Evolutionary conservation across 2,797 vertebrate species (phyloP).

Genomic region (Stomatorhinus walkeri): DNA sequence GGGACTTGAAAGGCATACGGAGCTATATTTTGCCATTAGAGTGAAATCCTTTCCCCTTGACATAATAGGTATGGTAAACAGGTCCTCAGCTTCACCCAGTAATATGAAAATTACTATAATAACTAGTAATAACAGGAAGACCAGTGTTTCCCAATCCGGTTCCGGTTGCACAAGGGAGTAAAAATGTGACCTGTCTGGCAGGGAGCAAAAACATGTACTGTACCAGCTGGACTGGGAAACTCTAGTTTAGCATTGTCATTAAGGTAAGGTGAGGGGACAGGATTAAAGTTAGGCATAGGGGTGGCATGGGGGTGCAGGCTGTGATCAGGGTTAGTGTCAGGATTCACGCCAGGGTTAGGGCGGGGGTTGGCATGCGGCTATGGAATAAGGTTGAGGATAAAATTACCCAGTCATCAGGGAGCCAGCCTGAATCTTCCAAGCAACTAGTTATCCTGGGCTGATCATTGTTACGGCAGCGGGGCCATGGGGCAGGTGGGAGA

Average conservation of each 20-base stretch:
- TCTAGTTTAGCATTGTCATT: neutral
- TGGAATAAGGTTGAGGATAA: neutral
- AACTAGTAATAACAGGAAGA: conserved; percentile 11
- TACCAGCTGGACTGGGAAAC: neutral
- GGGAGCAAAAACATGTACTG: neutral
- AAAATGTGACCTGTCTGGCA: neutral
- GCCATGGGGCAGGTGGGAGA: neutral
- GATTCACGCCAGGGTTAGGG: neutral
- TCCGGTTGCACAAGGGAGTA: neutral
- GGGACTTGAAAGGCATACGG: conserved; percentile 43
- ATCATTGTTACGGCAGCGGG: neutral
- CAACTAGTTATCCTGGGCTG: neutral
- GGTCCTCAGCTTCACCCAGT: conserved; percentile 51
- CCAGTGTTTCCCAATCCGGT: neutral
- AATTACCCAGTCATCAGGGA: neutral
- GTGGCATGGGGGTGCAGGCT: neutral
- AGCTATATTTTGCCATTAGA: conserved; percentile 54
- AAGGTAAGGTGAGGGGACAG: neutral
- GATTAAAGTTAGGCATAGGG: neutral
- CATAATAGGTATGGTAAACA: conserved; percentile 54
- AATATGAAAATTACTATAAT: conserved; percentile 21
- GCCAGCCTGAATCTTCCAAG: neutral
- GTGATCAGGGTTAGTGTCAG: neutral
- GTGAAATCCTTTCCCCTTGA: conserved; percentile 54
- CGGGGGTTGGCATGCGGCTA: neutral